Conservation (phyloP, 2,888 invertebrate species). For the Zootermopsis nevadensis region DNA sequence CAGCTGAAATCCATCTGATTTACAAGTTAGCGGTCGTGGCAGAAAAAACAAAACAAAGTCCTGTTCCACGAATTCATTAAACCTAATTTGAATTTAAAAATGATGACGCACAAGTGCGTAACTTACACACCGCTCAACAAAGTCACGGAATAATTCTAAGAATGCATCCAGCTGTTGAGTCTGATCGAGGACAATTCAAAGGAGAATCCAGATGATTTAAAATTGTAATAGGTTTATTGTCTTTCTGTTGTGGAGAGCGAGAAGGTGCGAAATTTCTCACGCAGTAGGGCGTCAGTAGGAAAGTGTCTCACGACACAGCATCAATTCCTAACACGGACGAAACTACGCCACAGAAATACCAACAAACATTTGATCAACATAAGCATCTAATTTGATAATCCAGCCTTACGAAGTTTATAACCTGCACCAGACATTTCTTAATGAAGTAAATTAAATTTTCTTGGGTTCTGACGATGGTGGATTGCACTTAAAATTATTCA, state of each 20-base stretch:
- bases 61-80: slow-evolving; percentile 7
- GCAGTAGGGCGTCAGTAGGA: background rate
- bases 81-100: slow-evolving; percentile 29
- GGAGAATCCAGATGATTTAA: background rate
- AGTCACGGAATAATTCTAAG: background rate
- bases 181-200: background rate
- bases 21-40: background rate
- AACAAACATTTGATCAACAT: too few relatives aligned
- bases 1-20: background rate
- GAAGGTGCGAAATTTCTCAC: background rate
- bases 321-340: background rate
- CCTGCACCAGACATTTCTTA: too few relatives aligned
- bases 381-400: too few relatives aligned
- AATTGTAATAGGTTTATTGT: background rate
- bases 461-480: too few relatives aligned
- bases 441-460: too few relatives aligned
- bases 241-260: background rate
- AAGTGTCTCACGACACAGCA: background rate
- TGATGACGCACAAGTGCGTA: slow-evolving; percentile 30
- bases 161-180: background rate
- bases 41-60: background rate
- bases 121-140: background rate
- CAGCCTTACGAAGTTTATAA: too few relatives aligned
- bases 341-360: background rate
- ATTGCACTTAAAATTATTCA: too few relatives aligned